Conservation (phyloP, 1,140 invertebrate species). For the Procambarus clarkii region DNA sequence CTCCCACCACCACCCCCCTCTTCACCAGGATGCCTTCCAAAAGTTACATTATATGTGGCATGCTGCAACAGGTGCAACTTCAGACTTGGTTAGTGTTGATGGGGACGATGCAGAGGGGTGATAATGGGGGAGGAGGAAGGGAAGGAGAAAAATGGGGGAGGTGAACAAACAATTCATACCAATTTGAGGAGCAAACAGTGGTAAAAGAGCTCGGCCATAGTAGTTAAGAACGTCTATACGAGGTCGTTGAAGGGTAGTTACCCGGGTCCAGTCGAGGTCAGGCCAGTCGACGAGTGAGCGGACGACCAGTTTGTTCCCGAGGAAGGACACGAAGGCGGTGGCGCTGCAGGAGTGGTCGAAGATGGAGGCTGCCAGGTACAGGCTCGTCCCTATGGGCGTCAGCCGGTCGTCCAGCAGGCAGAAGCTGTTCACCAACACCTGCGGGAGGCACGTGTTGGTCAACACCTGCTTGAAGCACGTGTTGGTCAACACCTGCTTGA, state of each 20-base stretch:
- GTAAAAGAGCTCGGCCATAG: no score
- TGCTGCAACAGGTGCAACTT: no score
- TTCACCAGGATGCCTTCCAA: no score
- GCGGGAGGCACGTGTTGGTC: conserved; percentile 71
- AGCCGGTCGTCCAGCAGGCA: conserved; percentile 88
- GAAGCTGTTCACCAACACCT: conserved; percentile 90
- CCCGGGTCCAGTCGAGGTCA: conserved; percentile 71
- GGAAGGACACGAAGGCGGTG: conserved; percentile 89
- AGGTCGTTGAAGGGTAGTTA: not conserved
- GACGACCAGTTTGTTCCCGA: conserved; percentile 86
- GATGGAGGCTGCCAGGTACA: conserved; percentile 90
- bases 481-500: not conserved
- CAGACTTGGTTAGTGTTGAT: no score
- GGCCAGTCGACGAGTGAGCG: conserved; percentile 84
- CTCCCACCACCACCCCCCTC: no score
- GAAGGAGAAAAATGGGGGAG: no score
- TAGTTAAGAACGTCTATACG: no score
- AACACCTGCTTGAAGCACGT: not conserved
- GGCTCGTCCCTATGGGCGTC: conserved; percentile 86
- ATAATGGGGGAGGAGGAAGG: no score
- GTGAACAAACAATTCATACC: no score
- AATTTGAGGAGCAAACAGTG: no score
- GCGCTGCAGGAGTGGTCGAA: conserved; percentile 93
- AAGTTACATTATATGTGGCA: no score
- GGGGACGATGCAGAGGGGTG: no score